Evolutionary conservation across 2,797 vertebrate genomes (phyloP).

Genomic region (Ptychadena robeensis): DNA sequence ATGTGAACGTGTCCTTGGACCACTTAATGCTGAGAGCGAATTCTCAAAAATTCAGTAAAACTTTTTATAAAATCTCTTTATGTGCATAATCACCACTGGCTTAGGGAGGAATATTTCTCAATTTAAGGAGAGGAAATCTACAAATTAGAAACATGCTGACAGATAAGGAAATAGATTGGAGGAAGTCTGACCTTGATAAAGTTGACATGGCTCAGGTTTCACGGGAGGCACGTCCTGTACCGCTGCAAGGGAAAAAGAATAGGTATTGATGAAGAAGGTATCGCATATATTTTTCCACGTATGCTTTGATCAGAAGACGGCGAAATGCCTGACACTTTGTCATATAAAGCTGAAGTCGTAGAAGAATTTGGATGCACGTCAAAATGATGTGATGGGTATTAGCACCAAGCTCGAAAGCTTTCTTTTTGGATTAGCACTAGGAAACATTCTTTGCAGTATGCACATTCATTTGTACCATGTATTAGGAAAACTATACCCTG

Average conservation of each 20-base stretch:
- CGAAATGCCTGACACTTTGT: slow-evolving; percentile 40
- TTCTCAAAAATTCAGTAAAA: slow-evolving; percentile 16
- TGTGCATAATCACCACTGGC: slow-evolving; percentile 8
- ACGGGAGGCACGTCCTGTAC: slow-evolving; percentile 57
- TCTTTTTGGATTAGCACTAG: slow-evolving; percentile 22
- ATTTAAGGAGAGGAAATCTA: slow-evolving; percentile 58
- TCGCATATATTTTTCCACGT: slow-evolving; percentile 40
- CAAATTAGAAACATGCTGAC: slow-evolving; percentile 60
- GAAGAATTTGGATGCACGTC: slow-evolving; percentile 36
- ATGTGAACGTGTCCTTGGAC: slow-evolving; percentile 3
- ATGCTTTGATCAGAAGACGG: slow-evolving; percentile 49
- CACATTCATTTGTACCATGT: not conserved
- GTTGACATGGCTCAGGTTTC: slow-evolving; percentile 52
- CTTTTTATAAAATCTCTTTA: slow-evolving; percentile 33
- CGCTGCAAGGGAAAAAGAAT: slow-evolving; percentile 32
- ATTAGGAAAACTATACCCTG: slow-evolving; percentile 3
- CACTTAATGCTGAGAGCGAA: slow-evolving; percentile 20
- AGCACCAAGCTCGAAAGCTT: slow-evolving; percentile 29
- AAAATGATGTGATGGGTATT: slow-evolving; percentile 26
- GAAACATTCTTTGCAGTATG: slow-evolving; percentile 28
- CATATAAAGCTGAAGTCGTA: slow-evolving; percentile 19
- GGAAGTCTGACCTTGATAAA: slow-evolving; percentile 58
- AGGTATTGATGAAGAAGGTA: slow-evolving; percentile 39
- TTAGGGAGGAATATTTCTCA: slow-evolving; percentile 51
- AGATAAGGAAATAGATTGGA: slow-evolving; percentile 59